Conservation (phyloP, 2,113 vertebrate genomes). For the Vimba vimba region DNA sequence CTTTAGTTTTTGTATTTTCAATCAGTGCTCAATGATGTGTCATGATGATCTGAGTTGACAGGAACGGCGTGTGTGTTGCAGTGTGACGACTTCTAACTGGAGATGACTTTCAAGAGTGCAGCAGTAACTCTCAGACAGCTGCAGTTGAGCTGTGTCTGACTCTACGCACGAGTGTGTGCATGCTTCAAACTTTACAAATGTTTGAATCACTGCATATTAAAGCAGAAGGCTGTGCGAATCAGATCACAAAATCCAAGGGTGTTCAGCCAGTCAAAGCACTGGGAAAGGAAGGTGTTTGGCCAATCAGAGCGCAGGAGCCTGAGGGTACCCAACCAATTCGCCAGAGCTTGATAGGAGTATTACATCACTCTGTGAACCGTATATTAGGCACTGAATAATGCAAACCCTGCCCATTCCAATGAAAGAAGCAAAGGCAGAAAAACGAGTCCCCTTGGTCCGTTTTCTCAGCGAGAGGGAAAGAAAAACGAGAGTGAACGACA, state of each 20-base stretch:
- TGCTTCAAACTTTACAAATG: background rate
- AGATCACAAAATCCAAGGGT: background rate
- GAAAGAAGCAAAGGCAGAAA: conserved; percentile 32
- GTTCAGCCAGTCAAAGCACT: conserved; percentile 8
- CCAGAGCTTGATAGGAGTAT: conserved; percentile 39
- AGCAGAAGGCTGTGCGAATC: conserved; percentile 6
- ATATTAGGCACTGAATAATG: conserved; percentile 56
- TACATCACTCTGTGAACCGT: conserved; percentile 49
- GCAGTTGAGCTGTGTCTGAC: conserved; percentile 10
- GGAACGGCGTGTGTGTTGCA: background rate
- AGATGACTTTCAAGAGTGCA: conserved; percentile 18
- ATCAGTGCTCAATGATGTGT: background rate
- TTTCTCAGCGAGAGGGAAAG: conserved; percentile 38
- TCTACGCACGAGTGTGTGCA: background rate
- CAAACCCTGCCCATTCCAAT: conserved; percentile 39
- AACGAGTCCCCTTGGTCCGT: conserved; percentile 19
- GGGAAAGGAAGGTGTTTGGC: background rate
- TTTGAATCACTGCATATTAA: background rate
- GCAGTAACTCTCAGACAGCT: background rate
- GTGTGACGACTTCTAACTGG: background rate
- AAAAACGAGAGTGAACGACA: conserved; percentile 49
- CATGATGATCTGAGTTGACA: background rate
- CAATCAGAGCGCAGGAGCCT: conserved; percentile 32
- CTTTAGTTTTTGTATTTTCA: background rate
- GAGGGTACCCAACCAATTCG: conserved; percentile 23